Conservation (phyloP, 2,797 vertebrate species). For the Oceanodroma leucorhoa region DNA sequence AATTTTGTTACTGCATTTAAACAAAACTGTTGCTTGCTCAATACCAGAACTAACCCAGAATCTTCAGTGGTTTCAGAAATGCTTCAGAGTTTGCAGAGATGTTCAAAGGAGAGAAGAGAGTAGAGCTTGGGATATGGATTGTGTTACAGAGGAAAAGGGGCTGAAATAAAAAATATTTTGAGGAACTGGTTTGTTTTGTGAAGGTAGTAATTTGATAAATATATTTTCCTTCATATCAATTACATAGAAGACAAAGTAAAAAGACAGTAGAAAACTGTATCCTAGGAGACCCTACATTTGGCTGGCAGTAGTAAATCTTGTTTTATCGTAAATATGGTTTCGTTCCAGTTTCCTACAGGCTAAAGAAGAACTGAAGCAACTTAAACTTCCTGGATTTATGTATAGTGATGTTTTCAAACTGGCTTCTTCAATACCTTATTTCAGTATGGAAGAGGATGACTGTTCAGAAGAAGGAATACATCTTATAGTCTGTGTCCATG, state of each 20-base stretch:
- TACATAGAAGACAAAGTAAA: not conserved
- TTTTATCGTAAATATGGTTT: conserved; percentile 1
- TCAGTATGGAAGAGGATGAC: conserved; percentile 92
- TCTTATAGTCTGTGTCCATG: conserved; percentile 96
- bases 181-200: not conserved
- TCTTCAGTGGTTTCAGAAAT: not conserved
- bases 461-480: conserved; percentile 91
- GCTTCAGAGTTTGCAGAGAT: not conserved
- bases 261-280: not conserved
- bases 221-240: not conserved
- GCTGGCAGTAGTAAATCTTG: not conserved
- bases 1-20: not conserved
- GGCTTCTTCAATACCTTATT: conserved; percentile 93
- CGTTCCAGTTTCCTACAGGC: conserved; percentile 89
- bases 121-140: not conserved
- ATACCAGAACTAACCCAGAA: not conserved
- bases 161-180: not conserved
- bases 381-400: conserved; percentile 93
- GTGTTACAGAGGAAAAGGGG: not conserved
- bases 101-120: not conserved
- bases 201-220: not conserved
- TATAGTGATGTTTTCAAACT: conserved; percentile 92
- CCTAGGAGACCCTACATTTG: not conserved
- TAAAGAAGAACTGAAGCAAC: conserved; percentile 93
- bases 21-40: not conserved